These are phyloP conservation scores for Schizaphis graminum DNA, from an alignment of 2,888 invertebrate genomes.

Conservation along the genomic window DNA sequence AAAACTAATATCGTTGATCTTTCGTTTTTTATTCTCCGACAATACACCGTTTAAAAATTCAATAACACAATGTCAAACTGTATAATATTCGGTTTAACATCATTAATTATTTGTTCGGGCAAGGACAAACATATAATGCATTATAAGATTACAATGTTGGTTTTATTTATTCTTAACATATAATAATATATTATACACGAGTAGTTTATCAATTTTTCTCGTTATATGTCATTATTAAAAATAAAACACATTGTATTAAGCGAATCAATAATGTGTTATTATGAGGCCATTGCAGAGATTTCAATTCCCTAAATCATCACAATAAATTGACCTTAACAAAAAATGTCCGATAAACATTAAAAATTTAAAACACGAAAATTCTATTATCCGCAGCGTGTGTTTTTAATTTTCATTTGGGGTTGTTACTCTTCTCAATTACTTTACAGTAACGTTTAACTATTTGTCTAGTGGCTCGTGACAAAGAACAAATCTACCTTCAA, in stretches of 20 bases:
- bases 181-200: background rate
- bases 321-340: background rate
- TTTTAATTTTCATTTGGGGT: conserved; percentile 19
- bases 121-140: background rate
- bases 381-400: background rate
- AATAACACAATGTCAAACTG: background rate
- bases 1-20: conserved; percentile 2
- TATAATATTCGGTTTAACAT: background rate
- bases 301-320: background rate
- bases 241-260: background rate
- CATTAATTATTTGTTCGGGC: background rate
- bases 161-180: background rate
- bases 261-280: background rate
- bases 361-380: background rate
- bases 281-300: background rate
- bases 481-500: conserved; percentile 45
- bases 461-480: conserved; percentile 37
- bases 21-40: background rate
- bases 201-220: background rate
- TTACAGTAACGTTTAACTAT: conserved; percentile 13
- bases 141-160: background rate
- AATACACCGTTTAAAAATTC: background rate
- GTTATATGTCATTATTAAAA: background rate
- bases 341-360: background rate
- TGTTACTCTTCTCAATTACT: conserved; percentile 34